Base-by-base conservation (phyloP, 2,113 vertebrate genomes). In the Xiphorhynchus elegans region DNA sequence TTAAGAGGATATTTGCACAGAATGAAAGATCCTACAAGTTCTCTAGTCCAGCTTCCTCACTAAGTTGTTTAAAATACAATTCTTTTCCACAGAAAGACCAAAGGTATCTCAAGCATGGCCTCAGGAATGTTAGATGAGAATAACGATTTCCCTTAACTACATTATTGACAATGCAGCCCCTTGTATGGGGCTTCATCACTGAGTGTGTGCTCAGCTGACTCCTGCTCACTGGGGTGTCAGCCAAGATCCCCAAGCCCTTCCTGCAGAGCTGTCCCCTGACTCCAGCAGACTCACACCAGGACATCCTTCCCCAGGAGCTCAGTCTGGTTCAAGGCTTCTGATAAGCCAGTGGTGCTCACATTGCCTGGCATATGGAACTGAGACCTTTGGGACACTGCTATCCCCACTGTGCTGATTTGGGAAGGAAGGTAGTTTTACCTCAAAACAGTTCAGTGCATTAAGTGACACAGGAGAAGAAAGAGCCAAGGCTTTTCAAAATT, bases 311-410 rank as follows among this genome's bases (percentile, higher is more conserved):
- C 18, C 39, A 72, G 20, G n/a, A 66, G 6, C 40, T 79, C 23
- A 25, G 12, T 16, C 18, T 80, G 7, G 0, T 49, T 67, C n/a
- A 53, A 79, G 11, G 31, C 11, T 68, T 28, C 68, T 56, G n/a
- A 40, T 21, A 14, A 40, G 56, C 37, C 7, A 3, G 13, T 35
- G 37, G 17, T 18, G 24, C 31, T 44, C 50, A 53, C 17, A 2
- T 4, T 33, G 18, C 10, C 10, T 42, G 40, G 18, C n/a, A 59
- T 26, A 40, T 0, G 2, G 26, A 19, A 59, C 39, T 28, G 40
- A 58, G 59, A 28, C 13, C 15, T 82, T 29, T 35, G 46, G 37
- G 56, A 20, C 23, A 56, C 25, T 37, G 15, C 40, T 42, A 13
- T 60, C 9, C 55, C 35, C 25, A 10, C 20, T 37, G 40, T 9